Percentiles rank a stretch among this genome's conserved stretches.
Conservation (phyloP, 2,888 invertebrate species). For the Amblyteles armatorius region DNA sequence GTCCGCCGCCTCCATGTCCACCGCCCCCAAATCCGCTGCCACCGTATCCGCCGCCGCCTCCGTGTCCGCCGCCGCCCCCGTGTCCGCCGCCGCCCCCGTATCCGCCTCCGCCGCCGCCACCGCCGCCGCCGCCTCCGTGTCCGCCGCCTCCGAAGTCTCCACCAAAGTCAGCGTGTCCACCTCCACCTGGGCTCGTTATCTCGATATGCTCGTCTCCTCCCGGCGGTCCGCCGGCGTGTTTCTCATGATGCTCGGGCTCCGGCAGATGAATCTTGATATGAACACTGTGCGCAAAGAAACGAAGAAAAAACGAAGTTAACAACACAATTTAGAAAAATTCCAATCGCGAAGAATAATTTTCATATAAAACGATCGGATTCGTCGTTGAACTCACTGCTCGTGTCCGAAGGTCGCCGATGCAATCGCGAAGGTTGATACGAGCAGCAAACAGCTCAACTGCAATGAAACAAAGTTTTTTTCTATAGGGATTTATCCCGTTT, state of each 20-base stretch:
- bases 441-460: constrained; percentile 74
- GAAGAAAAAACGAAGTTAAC: constrained; percentile 8
- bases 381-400: constrained; percentile 78
- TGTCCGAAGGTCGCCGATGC: constrained; percentile 78
- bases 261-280: constrained; percentile 80
- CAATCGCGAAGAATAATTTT: neutral
- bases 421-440: constrained; percentile 71
- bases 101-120: constrained; percentile 35
- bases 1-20: constrained; percentile 39
- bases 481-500: neutral
- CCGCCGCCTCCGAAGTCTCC: constrained; percentile 50
- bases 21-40: constrained; percentile 56
- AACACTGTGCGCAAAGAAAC: constrained; percentile 71
- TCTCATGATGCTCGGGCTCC: constrained; percentile 75
- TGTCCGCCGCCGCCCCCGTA: too few species aligned
- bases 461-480: constrained; percentile 52
- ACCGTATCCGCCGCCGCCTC: constrained; percentile 54
- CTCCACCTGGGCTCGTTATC: constrained; percentile 72
- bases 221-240: constrained; percentile 69
- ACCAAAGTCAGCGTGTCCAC: constrained; percentile 27
- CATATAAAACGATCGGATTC: neutral
- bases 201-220: constrained; percentile 70
- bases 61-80: constrained; percentile 20
- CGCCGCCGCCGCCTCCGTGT: neutral
- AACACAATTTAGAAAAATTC: neutral